These are phyloP conservation scores for Potamilus streckersoni DNA, from an alignment of 1,140 invertebrate species.

Conservation along the genomic window DNA sequence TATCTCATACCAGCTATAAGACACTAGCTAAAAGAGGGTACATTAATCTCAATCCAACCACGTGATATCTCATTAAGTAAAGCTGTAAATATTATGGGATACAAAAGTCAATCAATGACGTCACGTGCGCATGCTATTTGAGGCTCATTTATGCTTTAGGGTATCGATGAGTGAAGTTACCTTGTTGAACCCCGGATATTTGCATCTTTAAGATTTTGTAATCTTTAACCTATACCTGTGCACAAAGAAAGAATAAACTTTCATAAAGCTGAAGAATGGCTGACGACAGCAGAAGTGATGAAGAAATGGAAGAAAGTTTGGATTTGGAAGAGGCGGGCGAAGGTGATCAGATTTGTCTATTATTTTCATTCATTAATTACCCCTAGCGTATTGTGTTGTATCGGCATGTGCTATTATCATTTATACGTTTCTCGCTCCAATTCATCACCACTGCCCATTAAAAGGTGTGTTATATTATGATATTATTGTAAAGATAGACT, in stretches of 20 bases:
- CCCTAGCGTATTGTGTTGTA: not conserved
- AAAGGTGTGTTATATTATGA: not conserved
- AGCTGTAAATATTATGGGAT: conserved; percentile 22
- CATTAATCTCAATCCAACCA: no score
- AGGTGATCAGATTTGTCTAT: conserved; percentile 28
- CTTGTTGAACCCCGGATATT: conserved; percentile 7
- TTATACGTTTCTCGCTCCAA: not conserved
- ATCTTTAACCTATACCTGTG: not conserved
- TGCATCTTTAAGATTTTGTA: not conserved
- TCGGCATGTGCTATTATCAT: not conserved
- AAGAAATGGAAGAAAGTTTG: conserved; percentile 30
- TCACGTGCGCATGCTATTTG: conserved; percentile 13
- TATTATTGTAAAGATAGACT: not conserved
- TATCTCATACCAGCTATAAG: no score
- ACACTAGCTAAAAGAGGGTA: no score
- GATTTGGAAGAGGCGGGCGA: conserved; percentile 36
- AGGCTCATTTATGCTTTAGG: conserved; percentile 8
- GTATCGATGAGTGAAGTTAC: conserved; percentile 8
- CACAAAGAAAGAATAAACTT: not conserved
- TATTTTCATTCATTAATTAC: conserved; percentile 4
- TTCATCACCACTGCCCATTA: not conserved
- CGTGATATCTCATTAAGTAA: no score
- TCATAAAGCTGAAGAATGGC: conserved; percentile 8
- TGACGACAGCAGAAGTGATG: conserved; percentile 21
- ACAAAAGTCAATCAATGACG: conserved; percentile 34